These are phyloP conservation scores for Triplophysa tibetana DNA, from an alignment of 2,113 vertebrate species.

Conservation along the genomic window DNA sequence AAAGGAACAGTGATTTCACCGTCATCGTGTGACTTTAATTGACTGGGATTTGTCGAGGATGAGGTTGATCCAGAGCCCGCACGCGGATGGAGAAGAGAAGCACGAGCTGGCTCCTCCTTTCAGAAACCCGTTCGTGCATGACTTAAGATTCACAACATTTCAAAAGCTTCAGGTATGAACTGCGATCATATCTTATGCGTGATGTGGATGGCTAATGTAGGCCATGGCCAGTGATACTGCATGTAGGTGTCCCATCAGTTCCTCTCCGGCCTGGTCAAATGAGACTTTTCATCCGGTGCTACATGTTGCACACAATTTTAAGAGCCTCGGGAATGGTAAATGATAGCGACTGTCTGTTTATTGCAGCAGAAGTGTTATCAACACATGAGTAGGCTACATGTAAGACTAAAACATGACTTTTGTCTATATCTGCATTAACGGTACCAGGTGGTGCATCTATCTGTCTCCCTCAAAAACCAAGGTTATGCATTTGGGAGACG, in stretches of 20 bases:
- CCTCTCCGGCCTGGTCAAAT: slow-evolving; percentile 15
- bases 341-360: neutral
- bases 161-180: slow-evolving; percentile 85
- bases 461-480: too few species aligned
- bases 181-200: slow-evolving; percentile 34
- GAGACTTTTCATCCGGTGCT: slow-evolving; percentile 22
- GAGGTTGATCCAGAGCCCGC: slow-evolving; percentile 75
- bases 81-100: slow-evolving; percentile 72
- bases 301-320: slow-evolving; percentile 23
- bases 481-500: too few species aligned
- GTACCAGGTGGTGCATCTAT: neutral
- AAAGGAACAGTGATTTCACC: slow-evolving; percentile 18
- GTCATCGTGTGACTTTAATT: neutral
- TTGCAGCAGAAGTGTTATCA: neutral
- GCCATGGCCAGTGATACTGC: neutral
- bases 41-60: slow-evolving; percentile 62
- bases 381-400: neutral
- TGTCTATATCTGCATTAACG: neutral
- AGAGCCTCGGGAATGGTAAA: neutral
- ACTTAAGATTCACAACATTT: slow-evolving; percentile 79
- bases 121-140: slow-evolving; percentile 88
- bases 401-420: slow-evolving; percentile 8
- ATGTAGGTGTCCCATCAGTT: neutral
- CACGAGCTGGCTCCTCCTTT: slow-evolving; percentile 80
- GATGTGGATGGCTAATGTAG: neutral